phyloP scores from a whole-genome alignment of 1,140 invertebrate genomes.

The Lordiphosa collinella region DNA sequence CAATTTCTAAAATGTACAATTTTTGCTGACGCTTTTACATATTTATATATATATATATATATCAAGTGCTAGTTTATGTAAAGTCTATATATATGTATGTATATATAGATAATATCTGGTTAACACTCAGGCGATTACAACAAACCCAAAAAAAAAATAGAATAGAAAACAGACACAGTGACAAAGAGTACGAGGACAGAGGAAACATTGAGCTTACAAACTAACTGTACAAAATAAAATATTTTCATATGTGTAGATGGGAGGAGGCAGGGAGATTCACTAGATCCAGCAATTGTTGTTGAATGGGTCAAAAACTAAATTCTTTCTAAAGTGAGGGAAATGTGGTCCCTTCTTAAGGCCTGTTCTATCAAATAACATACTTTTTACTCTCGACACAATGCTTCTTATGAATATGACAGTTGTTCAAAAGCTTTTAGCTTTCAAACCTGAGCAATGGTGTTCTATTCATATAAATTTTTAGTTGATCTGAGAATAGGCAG shows the following conservation, averaged over 20 bases:
- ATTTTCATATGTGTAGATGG: too few species aligned
- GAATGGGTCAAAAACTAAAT: too few species aligned
- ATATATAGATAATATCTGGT: conserved; percentile 53
- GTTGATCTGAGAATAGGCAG: too few species aligned
- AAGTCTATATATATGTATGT: conserved; percentile 13
- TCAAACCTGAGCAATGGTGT: too few species aligned
- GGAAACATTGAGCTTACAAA: conserved; percentile 30
- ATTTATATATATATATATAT: conserved; percentile 10
- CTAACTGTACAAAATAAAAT: conserved; percentile 58
- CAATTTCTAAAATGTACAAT: conserved; percentile 46
- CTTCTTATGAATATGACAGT: too few species aligned
- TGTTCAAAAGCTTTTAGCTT: too few species aligned
- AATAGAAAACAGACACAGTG: background rate
- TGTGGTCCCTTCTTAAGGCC: too few species aligned
- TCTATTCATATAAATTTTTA: too few species aligned
- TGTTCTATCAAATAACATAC: too few species aligned
- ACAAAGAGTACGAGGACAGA: background rate
- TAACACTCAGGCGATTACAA: conserved; percentile 38
- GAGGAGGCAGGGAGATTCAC: background rate
- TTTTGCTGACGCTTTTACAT: conserved; percentile 9
- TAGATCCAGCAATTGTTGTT: too few species aligned
- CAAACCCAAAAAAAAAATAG: conserved; percentile 27
- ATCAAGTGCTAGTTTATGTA: conserved; percentile 25
- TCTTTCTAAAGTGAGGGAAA: too few species aligned
- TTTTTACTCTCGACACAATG: too few species aligned